Conservation (phyloP, 2,113 vertebrate species). For the Chaetorhynchus papuensis region DNA sequence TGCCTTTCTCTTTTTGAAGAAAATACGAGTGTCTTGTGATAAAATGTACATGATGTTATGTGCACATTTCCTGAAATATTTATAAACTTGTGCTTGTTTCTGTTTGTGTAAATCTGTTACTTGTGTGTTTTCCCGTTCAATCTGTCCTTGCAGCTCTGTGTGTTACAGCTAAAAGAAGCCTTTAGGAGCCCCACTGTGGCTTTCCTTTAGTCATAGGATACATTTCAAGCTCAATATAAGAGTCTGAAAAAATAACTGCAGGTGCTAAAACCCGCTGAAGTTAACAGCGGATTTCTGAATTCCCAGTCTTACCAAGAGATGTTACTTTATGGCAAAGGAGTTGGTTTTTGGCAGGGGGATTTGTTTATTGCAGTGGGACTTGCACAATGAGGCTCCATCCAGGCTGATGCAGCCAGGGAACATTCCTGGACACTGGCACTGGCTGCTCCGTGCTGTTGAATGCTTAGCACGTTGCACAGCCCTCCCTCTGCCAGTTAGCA, state of each 20-base stretch:
- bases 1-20: background rate
- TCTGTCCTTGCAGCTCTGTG: background rate
- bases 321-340: background rate
- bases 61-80: background rate
- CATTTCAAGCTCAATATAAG: background rate
- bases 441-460: background rate
- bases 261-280: background rate
- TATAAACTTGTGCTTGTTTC: background rate
- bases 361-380: conserved; percentile 12
- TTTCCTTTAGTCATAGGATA: background rate
- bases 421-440: conserved; percentile 25
- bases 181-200: background rate
- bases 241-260: background rate
- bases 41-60: background rate
- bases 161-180: background rate
- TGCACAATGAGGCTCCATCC: background rate
- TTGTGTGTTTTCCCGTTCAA: background rate
- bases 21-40: background rate
- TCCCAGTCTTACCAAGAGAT: background rate
- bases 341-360: background rate
- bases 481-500: background rate
- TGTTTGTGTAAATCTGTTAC: background rate
- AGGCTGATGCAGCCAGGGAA: conserved; percentile 10
- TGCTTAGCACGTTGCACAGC: background rate
- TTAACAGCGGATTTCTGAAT: background rate